Base-by-base conservation (phyloP, 2,113 vertebrate species). In the Elephas maximus region DNA sequence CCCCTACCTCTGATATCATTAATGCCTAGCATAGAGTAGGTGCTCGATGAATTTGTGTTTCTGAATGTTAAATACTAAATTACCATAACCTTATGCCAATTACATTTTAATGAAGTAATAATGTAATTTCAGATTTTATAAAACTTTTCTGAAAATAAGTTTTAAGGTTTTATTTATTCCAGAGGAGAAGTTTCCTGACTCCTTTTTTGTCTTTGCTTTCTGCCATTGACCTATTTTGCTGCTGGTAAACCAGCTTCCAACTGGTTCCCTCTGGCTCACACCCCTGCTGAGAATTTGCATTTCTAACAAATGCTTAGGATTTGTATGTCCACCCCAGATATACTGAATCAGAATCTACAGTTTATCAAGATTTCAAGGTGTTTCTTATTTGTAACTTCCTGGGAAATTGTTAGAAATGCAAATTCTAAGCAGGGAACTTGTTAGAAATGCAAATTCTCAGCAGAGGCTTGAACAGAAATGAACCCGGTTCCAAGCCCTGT, bases 101-200 rank as follows among this genome's bases (percentile, higher is more conserved):
- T 90, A 12, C 73, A 84, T 86, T 88, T 88, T 86, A 93, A 57
- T 14, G 69, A 80, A 87, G 30, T 73, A 18, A 95, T 71, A 28
- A 5, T 65, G 62, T 15, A 45, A 30, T 45, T 10, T 67, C 62
- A 53, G 76, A 57, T 87, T 48, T 48, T 84, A 14, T 63, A 53
- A 45, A 87, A 4, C 1, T 60, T 73, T 57, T 77, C 51, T 82
- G 71, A 65, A 94, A 90, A 37, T 94, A 82, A 80, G 8, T 69
- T 94, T 0, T 21, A 8, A 76, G 33, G 41, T 77, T 69, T 48
- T 89, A 37, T 84, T 93, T 62, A n/a, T 88, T 88, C 44, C 30
- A 33, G 63, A 28, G 44, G 12, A 60, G 23, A 17, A 12, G 20
- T 79, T 53, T 88, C 44, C 63, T 81, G 33, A 60, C 28, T 80